Base-by-base conservation (phyloP, 2,113 vertebrate species). In the Macquaria australasica region DNA sequence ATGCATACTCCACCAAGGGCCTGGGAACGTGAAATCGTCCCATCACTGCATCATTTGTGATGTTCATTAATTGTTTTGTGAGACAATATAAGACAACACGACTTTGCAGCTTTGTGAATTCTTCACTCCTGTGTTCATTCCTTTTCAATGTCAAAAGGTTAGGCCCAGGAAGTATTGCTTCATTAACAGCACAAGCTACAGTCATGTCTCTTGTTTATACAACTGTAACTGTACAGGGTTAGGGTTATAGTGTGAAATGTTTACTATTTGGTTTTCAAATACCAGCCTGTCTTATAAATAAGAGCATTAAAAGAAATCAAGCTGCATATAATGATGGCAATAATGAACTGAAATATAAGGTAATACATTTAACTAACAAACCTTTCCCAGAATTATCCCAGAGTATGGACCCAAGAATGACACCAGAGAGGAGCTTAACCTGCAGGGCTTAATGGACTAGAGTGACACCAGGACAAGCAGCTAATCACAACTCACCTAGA, bases 401-500 rank as follows among this genome's bases (percentile, higher is more conserved):
- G 28, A 25, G 34, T 81, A 56, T 41, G 59, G 71, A 56, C 15
- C 56, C 73, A 77, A 68, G 43, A 41, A 11, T 23, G 66, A 62
- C 62, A 70, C n/a, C 2, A 37, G 39, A 76, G 23, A 8, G 41
- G 20, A 77, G 14, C 45, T 75, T 77, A 76, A 55, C 56, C 60
- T 76, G n/a, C 39, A 43, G 51, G 62, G 53, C 59, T 53, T 43
- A 16, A 68, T 51, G 60, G 21, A 79, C 56, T 18, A 31, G 0
- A 58, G 31, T 43, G 59, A 77, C 71, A 55, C 31, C 9, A 73
- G 53, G 31, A 66, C 58, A 77, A 82, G 74, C 68, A 74, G 53
- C 21, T 58, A 63, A 41, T 72, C n/a, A 70, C 16, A 72, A 94
- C 96, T 96, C 87, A 99, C 98, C 98, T 98, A 69, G 97, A 96